Evolutionary conservation across 2,797 vertebrate genomes (phyloP).

Genomic region (Lophotriccus pileatus): DNA sequence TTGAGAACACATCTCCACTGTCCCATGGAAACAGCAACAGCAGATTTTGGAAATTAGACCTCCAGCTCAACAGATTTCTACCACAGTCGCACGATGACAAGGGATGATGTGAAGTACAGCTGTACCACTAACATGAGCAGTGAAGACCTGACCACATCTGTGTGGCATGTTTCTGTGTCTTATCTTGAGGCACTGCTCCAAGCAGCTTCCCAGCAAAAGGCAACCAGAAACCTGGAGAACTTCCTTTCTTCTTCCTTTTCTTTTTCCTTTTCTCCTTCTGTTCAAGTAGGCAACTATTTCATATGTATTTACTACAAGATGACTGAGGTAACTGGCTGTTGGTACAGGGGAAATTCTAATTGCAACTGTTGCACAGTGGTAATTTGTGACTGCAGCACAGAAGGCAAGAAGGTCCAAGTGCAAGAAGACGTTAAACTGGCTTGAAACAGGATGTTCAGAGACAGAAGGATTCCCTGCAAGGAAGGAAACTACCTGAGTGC

Average conservation of each 20-base stretch:
- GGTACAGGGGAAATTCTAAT: neutral
- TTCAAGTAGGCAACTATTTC: neutral
- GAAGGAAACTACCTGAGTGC: neutral
- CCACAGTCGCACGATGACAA: neutral
- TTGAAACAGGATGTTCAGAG: neutral
- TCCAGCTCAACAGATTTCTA: neutral
- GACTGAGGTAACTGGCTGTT: neutral
- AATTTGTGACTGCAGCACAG: neutral
- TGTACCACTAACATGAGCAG: neutral
- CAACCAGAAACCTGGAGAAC: neutral
- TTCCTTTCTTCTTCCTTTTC: no score
- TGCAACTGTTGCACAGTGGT: rapidly evolving
- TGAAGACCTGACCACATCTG: neutral
- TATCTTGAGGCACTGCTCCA: neutral
- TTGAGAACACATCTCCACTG: neutral
- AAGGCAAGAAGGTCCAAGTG: neutral
- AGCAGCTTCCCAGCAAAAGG: neutral
- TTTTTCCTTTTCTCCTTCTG: neutral
- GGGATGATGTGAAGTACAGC: neutral
- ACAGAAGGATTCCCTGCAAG: neutral
- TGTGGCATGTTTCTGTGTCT: neutral
- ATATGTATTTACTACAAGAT: neutral
- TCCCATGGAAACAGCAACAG: neutral
- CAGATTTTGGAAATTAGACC: neutral
- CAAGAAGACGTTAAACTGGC: neutral